Percentiles rank a stretch among this genome's conserved stretches.
phyloP scores from a whole-genome alignment of 1,140 invertebrate species.

The Archivesica marissinica region DNA sequence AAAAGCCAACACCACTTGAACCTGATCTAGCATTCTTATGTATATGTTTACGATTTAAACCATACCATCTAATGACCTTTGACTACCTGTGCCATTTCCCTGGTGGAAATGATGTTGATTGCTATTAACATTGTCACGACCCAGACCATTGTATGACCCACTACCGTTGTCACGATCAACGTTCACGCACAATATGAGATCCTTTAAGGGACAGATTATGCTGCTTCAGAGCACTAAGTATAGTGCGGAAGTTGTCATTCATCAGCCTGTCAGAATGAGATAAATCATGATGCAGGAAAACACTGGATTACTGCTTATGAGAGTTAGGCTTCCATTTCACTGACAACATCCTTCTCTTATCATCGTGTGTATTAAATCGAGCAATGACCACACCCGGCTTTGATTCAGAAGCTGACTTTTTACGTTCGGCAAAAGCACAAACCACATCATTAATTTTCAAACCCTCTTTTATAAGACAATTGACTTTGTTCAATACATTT shows the following conservation, averaged over 20 bases:
- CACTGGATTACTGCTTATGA: neutral
- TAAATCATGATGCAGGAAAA: too few species aligned
- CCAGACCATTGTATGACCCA: neutral
- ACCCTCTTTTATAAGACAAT: neutral
- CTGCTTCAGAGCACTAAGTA: neutral
- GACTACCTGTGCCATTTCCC: neutral
- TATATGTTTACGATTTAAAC: conserved; percentile 43
- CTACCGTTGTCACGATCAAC: neutral
- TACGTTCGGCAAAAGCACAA: neutral
- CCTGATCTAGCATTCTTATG: conserved; percentile 47
- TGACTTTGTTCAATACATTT: neutral
- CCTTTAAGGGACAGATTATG: neutral
- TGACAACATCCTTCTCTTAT: neutral
- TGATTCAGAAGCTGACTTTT: neutral
- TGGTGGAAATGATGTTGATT: too few species aligned
- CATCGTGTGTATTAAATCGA: neutral
- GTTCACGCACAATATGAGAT: neutral
- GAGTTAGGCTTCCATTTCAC: neutral
- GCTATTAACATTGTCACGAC: too few species aligned
- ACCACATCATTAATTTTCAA: neutral
- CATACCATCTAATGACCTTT: conserved; percentile 23
- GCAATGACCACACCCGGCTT: neutral
- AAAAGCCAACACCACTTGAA: conserved; percentile 46
- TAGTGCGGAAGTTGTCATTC: neutral
- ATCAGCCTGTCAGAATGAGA: neutral